These are phyloP conservation scores for Micropoecilia bifurca DNA, from an alignment of 2,797 vertebrate species.

Conservation along the genomic window DNA sequence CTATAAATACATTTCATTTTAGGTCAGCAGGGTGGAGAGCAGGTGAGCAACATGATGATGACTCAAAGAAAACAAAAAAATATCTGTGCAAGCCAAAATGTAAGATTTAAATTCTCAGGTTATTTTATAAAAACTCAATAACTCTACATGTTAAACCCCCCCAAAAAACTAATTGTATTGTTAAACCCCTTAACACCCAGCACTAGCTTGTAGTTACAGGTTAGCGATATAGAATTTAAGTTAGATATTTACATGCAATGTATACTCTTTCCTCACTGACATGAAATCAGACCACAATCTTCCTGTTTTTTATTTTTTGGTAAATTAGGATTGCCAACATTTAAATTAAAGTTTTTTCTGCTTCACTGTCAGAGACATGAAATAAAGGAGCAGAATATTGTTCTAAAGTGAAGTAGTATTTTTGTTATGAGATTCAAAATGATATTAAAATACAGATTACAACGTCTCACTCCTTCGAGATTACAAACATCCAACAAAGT, in stretches of 20 bases:
- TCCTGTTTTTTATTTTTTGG: neutral
- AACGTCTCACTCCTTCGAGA: neutral
- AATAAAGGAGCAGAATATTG: neutral
- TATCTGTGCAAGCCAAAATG: neutral
- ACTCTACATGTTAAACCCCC: neutral
- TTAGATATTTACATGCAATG: neutral
- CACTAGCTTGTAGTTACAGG: neutral
- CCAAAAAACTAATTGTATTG: neutral
- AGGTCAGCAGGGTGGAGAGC: neutral
- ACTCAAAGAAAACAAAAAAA: neutral
- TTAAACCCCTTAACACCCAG: neutral
- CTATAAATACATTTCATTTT: neutral
- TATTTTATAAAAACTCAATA: neutral
- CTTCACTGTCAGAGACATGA: neutral
- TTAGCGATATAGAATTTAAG: neutral
- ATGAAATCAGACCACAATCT: neutral
- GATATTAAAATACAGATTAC: neutral
- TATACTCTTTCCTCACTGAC: neutral
- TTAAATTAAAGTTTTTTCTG: neutral
- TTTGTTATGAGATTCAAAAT: no score
- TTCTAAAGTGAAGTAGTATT: neutral
- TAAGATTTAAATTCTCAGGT: neutral
- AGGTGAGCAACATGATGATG: neutral
- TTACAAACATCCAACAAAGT: neutral
- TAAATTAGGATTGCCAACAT: neutral